A percentile compares a stretch with the other conserved stretches of the same genome.
Evolutionary conservation across 2,888 invertebrate species (phyloP).

Genomic region (Lycocerus yunnanus): DNA sequence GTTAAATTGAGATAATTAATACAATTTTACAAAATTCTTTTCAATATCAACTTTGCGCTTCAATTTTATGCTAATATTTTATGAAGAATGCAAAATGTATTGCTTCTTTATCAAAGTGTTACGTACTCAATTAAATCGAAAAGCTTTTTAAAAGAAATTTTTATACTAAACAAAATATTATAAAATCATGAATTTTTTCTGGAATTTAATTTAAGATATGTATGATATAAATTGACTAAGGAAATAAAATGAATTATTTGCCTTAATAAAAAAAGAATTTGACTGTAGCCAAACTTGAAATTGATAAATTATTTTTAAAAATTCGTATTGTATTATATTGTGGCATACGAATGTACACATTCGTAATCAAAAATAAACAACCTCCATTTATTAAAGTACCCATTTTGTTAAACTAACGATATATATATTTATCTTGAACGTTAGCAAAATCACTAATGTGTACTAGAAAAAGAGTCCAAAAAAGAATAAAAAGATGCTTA

Average conservation of each 20-base stretch:
- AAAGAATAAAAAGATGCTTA: slow-evolving; percentile 25
- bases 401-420: background rate
- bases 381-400: background rate
- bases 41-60: background rate
- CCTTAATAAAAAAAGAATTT: background rate
- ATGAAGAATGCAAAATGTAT: background rate
- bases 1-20: background rate
- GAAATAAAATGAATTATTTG: no score
- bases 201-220: no score
- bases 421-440: background rate
- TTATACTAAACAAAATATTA: background rate
- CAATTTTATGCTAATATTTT: background rate
- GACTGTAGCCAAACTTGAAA: background rate
- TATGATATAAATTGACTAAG: no score
- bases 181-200: background rate
- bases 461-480: background rate
- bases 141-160: background rate
- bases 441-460: slow-evolving; percentile 3
- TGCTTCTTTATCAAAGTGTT: background rate
- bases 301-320: background rate
- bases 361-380: background rate
- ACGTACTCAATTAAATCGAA: background rate
- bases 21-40: background rate
- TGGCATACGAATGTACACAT: background rate
- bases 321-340: background rate